phyloP scores from a whole-genome alignment of 1,140 invertebrate genomes.

The Aethina tumida region DNA sequence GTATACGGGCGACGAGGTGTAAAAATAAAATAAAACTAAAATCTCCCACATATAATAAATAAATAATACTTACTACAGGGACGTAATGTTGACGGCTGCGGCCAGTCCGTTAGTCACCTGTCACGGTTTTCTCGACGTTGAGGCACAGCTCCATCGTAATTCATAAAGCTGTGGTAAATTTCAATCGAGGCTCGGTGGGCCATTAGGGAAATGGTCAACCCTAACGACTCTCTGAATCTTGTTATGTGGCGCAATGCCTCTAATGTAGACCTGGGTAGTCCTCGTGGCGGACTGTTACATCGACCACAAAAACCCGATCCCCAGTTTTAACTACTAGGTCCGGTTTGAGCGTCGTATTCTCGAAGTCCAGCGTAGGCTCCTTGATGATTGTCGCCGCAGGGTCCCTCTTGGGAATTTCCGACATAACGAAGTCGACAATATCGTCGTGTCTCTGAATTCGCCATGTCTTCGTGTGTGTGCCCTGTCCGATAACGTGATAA shows the following conservation, averaged over 20 bases:
- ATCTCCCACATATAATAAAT: too few species aligned
- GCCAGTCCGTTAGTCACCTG: too few species aligned
- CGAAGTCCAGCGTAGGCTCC: conserved; percentile 11
- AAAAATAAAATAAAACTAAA: too few species aligned
- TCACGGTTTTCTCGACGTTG: too few species aligned
- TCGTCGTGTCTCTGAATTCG: conserved; percentile 24
- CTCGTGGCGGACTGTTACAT: conserved; percentile 32
- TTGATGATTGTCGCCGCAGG: conserved; percentile 12
- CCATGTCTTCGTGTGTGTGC: conserved; percentile 17
- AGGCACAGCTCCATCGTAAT: too few species aligned
- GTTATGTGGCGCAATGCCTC: too few species aligned
- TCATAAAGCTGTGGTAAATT: conserved; percentile 25
- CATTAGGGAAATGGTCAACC: conserved; percentile 30
- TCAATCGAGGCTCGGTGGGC: conserved; percentile 26
- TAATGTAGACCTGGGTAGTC: conserved; percentile 17
- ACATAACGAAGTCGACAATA: conserved; percentile 19
- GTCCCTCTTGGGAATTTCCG: conserved; percentile 6
- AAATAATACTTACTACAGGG: too few species aligned
- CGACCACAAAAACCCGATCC: conserved; percentile 22
- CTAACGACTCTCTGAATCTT: too few species aligned
- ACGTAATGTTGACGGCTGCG: too few species aligned
- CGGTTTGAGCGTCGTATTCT: conserved; percentile 20
- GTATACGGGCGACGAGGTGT: too few species aligned
- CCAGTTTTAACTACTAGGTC: conserved; percentile 20
- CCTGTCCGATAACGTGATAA: conserved; percentile 22